These are phyloP conservation scores for Crematogaster levior DNA, from an alignment of 2,888 invertebrate genomes.

Conservation along the genomic window DNA sequence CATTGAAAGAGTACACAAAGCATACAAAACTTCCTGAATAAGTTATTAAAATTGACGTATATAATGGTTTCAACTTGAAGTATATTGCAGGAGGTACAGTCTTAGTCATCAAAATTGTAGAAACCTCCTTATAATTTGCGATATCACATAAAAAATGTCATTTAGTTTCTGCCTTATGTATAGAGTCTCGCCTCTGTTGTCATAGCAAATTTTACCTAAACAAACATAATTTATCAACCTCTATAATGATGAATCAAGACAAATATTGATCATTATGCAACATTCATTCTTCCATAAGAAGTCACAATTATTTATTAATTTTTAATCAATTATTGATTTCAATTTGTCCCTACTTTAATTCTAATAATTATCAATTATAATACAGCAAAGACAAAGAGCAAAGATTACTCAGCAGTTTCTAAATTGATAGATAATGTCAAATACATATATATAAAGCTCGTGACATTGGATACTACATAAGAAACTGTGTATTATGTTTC, in stretches of 20 bases:
- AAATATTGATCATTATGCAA: not conserved
- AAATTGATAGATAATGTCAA: not conserved
- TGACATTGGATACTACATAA: not conserved
- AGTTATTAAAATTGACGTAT: constrained; percentile 57
- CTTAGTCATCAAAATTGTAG: constrained; percentile 1
- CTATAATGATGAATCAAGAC: not conserved
- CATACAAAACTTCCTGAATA: constrained; percentile 59
- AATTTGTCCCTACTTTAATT: not conserved
- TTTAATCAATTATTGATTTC: not conserved
- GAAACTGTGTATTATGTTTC: not conserved
- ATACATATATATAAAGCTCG: not conserved
- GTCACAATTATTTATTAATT: not conserved
- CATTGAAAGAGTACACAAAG: too few relatives aligned
- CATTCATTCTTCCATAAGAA: not conserved
- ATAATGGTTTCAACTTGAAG: constrained; percentile 15
- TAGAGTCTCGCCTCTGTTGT: not conserved
- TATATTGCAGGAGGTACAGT: constrained; percentile 16
- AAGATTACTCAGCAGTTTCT: not conserved
- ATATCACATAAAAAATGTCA: not conserved
- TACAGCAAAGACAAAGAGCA: not conserved
- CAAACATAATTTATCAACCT: constrained; percentile 5
- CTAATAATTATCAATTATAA: not conserved
- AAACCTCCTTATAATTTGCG: not conserved
- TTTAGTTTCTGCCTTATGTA: not conserved
- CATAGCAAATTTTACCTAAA: constrained; percentile 32